A percentile compares a stretch with the other conserved stretches of the same genome.
phyloP scores from a whole-genome alignment of 1,140 invertebrate genomes.

The Vanessa atalanta region DNA sequence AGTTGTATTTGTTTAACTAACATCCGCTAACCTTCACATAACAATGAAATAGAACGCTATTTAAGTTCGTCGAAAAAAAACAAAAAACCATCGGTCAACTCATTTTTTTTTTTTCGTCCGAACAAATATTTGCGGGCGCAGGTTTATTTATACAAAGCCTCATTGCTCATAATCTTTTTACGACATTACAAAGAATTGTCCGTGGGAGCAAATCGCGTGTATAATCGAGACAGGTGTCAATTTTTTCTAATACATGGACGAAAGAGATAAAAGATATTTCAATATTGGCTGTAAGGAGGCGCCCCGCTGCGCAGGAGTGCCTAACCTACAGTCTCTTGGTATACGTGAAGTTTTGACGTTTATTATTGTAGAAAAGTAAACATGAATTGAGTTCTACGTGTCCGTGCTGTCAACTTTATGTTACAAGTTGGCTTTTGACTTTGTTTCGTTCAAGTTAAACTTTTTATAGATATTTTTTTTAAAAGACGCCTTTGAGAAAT shows the following conservation, averaged over 20 bases:
- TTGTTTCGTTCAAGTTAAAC: slow-evolving; percentile 12
- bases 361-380: slow-evolving; percentile 62
- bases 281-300: slow-evolving; percentile 59
- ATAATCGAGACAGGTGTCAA: slow-evolving; percentile 69
- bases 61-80: slow-evolving; percentile 2
- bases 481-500: neutral
- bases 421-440: slow-evolving; percentile 18
- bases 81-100: slow-evolving; percentile 12
- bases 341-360: slow-evolving; percentile 52
- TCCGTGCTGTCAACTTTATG: slow-evolving; percentile 37
- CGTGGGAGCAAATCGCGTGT: slow-evolving; percentile 51
- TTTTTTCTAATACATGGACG: slow-evolving; percentile 60
- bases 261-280: slow-evolving; percentile 62
- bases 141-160: slow-evolving; percentile 52
- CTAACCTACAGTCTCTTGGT: slow-evolving; percentile 43
- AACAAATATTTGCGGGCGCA: slow-evolving; percentile 46
- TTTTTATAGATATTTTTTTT: slow-evolving; percentile 28
- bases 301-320: slow-evolving; percentile 55
- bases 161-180: slow-evolving; percentile 43
- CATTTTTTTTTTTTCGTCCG: slow-evolving; percentile 16
- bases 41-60: slow-evolving; percentile 19
- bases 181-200: slow-evolving; percentile 37
- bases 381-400: slow-evolving; percentile 41
- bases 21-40: slow-evolving; percentile 5
- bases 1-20: slow-evolving; percentile 5